Base-by-base conservation (phyloP, 2,888 invertebrate genomes). In the Polyploca ridens region DNA sequence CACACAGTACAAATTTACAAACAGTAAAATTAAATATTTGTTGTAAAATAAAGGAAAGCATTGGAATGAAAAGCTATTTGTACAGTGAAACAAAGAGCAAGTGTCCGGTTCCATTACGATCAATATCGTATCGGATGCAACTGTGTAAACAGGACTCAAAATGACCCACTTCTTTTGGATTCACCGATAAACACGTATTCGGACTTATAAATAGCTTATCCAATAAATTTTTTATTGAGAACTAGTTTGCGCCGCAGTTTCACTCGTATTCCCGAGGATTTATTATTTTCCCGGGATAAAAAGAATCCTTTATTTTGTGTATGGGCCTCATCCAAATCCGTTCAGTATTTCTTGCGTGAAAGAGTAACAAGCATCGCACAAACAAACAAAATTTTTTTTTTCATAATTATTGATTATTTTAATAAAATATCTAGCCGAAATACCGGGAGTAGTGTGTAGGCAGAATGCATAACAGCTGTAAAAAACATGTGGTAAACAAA, bases 111-210 rank as follows among this genome's bases (percentile, higher is more conserved):
- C n/a, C n/a, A 5, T 11, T 49, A 3, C 3, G 46, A 14, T 67
- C 59, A 66, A 68, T 71, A 41, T 64, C 74, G 76, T 78, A 59
- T 49, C 73, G 72, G 58, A 13, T 65, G 27, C 69, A 68, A 67
- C 72, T 72, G 69, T 73, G 77, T 67, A 75, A 60, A 78, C 77
- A 33, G 35, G 44, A 70, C 41, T 19, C 49, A 4, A 16, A 35
- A 64, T 82, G 82, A 79, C 81, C 81, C 79, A 83, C 68, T 77
- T 79, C 62, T 64, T 63, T 58, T 19, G 49, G 63, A 64, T 66
- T 64, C 19, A 54, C 19, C 54, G 54, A 54, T 71, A 73, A 74
- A 75, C 72, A 79, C 67, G 73, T 67, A 73, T 63, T 61, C 33
- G 6, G 14, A 58, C 59, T 62, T 49, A 62, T 58, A 71, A 69